These are phyloP conservation scores for Alviniconcha marisindica DNA, from an alignment of 1,140 invertebrate species.

Conservation along the genomic window DNA sequence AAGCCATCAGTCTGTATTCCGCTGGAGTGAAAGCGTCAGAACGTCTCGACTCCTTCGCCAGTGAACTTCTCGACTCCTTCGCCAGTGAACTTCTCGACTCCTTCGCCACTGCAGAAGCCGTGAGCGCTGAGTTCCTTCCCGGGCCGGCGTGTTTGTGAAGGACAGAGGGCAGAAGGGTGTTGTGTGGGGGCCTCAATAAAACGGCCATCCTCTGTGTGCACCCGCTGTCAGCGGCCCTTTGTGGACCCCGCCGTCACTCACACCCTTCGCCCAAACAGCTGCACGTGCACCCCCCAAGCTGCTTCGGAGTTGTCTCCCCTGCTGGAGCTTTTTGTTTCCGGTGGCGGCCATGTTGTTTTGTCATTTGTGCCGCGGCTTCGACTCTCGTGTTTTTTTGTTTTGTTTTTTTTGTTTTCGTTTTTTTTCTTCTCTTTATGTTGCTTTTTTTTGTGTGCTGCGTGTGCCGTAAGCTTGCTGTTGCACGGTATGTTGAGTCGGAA, in stretches of 20 bases:
- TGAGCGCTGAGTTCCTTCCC: no score
- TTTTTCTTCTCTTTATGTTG: no score
- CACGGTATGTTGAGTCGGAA: no score
- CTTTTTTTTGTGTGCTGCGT: no score
- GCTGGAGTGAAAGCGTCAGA: neutral
- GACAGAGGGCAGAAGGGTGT: neutral
- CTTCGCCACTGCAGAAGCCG: no score
- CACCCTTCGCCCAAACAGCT: constrained; percentile 22
- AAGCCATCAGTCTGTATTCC: no score
- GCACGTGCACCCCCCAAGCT: constrained; percentile 28
- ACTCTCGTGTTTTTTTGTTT: no score
- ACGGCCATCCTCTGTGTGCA: neutral
- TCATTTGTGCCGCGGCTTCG: no score
- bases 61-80: neutral
- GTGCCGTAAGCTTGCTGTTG: no score
- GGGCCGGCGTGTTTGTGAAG: neutral
- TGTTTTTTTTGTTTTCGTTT: no score
- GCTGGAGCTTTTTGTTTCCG: neutral
- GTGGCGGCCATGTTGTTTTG: neutral
- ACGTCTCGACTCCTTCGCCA: neutral
- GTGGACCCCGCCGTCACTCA: constrained; percentile 5
- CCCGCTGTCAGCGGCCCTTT: constrained; percentile 9
- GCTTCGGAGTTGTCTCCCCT: neutral
- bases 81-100: neutral
- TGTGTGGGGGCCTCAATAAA: neutral